Percentiles rank a stretch among this genome's conserved stretches.
Evolutionary conservation across 2,113 vertebrate genomes (phyloP).

Genomic region (Datnioides undecimradiatus): DNA sequence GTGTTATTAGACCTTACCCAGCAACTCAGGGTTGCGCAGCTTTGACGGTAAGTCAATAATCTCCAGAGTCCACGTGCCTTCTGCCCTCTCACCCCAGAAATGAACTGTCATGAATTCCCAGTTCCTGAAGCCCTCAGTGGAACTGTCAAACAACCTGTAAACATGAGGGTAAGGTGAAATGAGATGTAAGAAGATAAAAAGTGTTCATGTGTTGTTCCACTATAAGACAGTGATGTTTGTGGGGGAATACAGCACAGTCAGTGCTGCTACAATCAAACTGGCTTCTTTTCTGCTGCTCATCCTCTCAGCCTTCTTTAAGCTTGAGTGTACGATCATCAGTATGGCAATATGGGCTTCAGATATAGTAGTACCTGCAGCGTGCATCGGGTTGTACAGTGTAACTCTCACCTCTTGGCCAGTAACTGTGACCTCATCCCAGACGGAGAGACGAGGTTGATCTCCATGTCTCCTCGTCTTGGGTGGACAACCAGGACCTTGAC

Average conservation of each 20-base stretch:
- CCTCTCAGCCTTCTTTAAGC: no score
- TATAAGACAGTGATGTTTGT: no score
- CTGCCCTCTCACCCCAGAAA: slow-evolving; percentile 92
- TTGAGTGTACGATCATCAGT: no score
- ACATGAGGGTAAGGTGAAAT: neutral
- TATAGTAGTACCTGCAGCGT: neutral
- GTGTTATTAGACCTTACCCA: slow-evolving; percentile 83
- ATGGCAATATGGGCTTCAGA: neutral
- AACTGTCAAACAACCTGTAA: slow-evolving; percentile 58
- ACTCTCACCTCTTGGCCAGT: slow-evolving; percentile 88
- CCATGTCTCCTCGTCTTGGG: slow-evolving; percentile 91
- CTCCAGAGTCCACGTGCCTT: slow-evolving; percentile 92
- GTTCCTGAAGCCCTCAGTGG: slow-evolving; percentile 91
- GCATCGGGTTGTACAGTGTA: neutral
- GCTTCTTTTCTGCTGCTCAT: no score
- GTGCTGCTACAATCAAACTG: no score
- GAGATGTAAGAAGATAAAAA: neutral
- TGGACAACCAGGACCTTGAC: slow-evolving; percentile 87
- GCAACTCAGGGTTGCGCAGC: slow-evolving; percentile 86
- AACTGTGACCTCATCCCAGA: slow-evolving; percentile 91
- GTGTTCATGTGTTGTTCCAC: no score
- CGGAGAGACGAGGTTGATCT: slow-evolving; percentile 91
- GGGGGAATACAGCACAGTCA: no score
- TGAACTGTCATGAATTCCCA: slow-evolving; percentile 98
- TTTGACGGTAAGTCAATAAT: slow-evolving; percentile 88